phyloP scores from a whole-genome alignment of 2,888 invertebrate genomes.

The Furcula furcula region DNA sequence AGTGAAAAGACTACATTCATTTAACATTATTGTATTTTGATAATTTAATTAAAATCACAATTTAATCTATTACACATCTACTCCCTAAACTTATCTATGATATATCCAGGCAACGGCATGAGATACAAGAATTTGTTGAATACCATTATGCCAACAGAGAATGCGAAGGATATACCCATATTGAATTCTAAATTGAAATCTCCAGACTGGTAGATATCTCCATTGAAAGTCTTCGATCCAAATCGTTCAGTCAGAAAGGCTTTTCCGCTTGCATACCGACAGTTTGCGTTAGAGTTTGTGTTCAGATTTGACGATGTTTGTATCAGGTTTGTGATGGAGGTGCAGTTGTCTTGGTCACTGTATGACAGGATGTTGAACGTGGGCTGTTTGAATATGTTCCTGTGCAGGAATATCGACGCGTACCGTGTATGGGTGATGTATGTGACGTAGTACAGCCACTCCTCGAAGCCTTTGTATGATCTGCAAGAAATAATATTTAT shows the following conservation, averaged over 20 bases:
- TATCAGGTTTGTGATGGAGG: constrained; percentile 73
- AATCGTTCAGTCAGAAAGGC: constrained; percentile 88
- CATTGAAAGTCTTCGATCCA: constrained; percentile 77
- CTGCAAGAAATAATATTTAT: constrained; percentile 69
- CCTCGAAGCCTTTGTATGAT: constrained; percentile 89
- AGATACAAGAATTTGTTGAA: constrained; percentile 93
- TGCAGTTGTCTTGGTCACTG: constrained; percentile 79
- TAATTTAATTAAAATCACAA: neutral
- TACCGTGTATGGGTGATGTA: constrained; percentile 91
- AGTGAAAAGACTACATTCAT: no score
- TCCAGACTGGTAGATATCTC: constrained; percentile 79
- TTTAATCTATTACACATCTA: constrained; percentile 25
- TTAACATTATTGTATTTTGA: neutral
- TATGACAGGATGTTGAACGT: constrained; percentile 78
- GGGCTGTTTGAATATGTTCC: constrained; percentile 85
- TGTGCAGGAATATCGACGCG: constrained; percentile 88
- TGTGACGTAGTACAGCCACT: constrained; percentile 90
- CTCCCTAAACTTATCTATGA: constrained; percentile 94
- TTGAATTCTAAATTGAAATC: constrained; percentile 88
- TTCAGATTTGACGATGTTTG: constrained; percentile 77
- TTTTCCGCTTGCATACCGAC: constrained; percentile 86
- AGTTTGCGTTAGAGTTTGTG: constrained; percentile 80
- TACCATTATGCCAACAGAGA: constrained; percentile 89
- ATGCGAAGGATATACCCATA: constrained; percentile 90
- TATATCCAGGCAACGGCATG: constrained; percentile 90